Base-by-base conservation (phyloP, 2,888 invertebrate species). In the Tryphoninae sp. region DNA sequence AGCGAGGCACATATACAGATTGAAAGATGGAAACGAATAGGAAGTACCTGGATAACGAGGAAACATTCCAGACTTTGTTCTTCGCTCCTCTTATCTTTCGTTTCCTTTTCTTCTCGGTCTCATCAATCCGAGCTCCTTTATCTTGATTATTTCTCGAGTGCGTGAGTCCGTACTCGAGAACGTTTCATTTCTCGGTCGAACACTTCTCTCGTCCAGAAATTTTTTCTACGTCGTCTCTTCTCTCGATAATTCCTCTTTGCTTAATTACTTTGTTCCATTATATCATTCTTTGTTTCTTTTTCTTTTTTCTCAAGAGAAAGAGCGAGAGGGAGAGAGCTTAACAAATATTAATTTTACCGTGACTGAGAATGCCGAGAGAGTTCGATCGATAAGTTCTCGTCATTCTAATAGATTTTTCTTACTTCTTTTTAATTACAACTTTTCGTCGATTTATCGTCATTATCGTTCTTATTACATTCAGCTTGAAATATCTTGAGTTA, bases 131-230 rank as follows among this genome's bases (percentile, higher is more conserved):
- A 68, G 62, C 62, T 72, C 55, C 68, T 55, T 55, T 67, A 73
- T 80, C 72, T 73, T 77, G 61, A 80, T 80, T 76, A 77, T 53
- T 19, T 80, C 72, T 73, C 67, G 61, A 58, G 65, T 58, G 42
- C 49, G 19, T 19, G 55, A 80, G 69, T 55, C 53, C 55, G 53
- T 62, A 72, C 76, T 68, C 49, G 45, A 68, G 55, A 67, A 42
- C 16, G 67, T 67, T 23, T 51, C 49, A 51, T 80, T 53, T 67
- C 19, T 8, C 58, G 26, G 51, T 71, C 62, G 62, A 80, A 80
- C 68, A 55, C 58, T 77, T 65, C 45, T 65, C 45, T 8, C 16
- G 19, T 55, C 51, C 55, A 45, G 55, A 3, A 19, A n/a, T 55
- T 67, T 45, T 51, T 33, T 22, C 19, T 55, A 65, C 64, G 6